Conservation (phyloP, 2,113 vertebrate species). For the Cyphomyrus discorhynchus region DNA sequence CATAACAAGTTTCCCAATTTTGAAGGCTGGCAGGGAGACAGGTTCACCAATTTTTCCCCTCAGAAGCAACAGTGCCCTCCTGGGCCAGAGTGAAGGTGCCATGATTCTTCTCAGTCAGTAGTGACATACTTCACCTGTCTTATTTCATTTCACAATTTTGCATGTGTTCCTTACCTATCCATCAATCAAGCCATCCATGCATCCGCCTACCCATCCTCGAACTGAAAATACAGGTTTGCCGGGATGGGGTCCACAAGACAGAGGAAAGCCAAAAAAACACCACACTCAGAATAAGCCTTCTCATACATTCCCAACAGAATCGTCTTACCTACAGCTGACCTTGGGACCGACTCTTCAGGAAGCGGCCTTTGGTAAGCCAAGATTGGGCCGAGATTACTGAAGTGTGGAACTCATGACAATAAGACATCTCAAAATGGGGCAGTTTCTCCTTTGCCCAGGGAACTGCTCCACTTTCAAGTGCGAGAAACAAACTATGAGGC, state of each 20-base stretch:
- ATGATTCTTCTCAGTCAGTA: not conserved
- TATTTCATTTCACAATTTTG: not conserved
- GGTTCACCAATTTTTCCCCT: not conserved
- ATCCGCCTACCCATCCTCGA: not conserved
- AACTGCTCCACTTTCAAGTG: not conserved
- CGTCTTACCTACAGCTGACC: not conserved
- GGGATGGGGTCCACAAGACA: not conserved
- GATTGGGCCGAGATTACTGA: not conserved
- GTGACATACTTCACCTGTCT: not conserved
- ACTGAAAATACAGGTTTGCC: not conserved
- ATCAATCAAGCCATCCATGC: not conserved
- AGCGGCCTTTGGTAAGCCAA: not conserved
- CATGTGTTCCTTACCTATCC: not conserved
- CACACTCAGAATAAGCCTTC: not conserved
- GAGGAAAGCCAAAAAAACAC: not conserved
- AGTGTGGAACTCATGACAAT: not conserved
- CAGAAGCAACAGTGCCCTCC: not conserved
- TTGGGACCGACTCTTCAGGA: not conserved
- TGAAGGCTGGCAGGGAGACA: not conserved
- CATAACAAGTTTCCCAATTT: not conserved
- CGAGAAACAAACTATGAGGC: not conserved
- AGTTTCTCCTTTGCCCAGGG: not conserved
- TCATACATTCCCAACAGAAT: not conserved
- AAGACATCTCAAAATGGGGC: not conserved
- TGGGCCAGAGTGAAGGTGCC: not conserved